These are phyloP conservation scores for Hemiprocne comata DNA, from an alignment of 2,113 vertebrate species.

Conservation along the genomic window DNA sequence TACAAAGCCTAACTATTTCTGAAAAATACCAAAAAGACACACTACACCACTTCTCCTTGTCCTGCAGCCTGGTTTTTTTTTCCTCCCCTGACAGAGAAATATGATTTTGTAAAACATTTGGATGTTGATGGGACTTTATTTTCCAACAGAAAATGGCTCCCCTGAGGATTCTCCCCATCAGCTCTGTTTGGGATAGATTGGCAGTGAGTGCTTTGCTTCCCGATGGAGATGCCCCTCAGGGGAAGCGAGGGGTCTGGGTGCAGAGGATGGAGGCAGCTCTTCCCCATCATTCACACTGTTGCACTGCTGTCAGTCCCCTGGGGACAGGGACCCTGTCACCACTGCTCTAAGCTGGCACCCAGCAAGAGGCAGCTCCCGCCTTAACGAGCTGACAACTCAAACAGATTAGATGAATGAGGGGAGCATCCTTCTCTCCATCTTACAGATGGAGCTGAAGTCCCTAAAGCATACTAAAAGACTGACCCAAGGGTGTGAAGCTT, in stretches of 20 bases:
- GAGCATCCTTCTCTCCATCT: background rate
- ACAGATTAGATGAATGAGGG: background rate
- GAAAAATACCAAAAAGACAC: background rate
- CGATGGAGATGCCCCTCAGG: rapidly evolving
- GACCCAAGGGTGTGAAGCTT: background rate
- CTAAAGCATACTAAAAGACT: background rate
- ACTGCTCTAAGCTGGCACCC: rapidly evolving
- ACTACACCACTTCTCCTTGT: background rate
- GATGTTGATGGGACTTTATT: background rate
- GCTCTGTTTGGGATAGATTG: background rate
- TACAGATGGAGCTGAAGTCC: background rate
- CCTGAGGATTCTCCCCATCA: background rate
- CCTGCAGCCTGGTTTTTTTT: too few relatives aligned
- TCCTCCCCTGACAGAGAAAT: background rate
- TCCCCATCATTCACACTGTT: background rate
- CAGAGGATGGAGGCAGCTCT: background rate
- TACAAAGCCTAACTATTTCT: background rate
- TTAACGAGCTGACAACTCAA: background rate
- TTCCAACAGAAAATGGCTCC: background rate
- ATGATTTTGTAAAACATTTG: background rate
- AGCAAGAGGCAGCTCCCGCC: rapidly evolving
- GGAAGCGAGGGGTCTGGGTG: background rate
- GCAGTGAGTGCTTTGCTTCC: background rate
- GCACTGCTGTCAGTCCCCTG: background rate
- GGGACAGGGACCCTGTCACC: background rate